Evolutionary conservation across 2,888 invertebrate genomes (phyloP).

Genomic region (Melinaea menophilus): DNA sequence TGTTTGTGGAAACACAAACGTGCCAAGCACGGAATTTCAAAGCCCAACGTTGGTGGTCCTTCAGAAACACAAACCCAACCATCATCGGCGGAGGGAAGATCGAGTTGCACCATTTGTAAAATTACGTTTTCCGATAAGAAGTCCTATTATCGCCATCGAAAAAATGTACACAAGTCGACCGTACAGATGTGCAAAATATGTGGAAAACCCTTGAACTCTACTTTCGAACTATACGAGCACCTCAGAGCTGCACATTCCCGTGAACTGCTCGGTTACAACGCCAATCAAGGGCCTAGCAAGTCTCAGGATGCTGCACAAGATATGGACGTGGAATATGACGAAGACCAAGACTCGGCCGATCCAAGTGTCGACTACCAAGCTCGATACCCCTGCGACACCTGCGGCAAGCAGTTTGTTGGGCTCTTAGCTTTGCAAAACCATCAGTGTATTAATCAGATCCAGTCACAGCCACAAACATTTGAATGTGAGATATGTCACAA

Average conservation of each 20-base stretch:
- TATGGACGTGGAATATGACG: slow-evolving; percentile 59
- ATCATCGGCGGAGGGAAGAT: slow-evolving; percentile 54
- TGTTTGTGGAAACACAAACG: slow-evolving; percentile 75
- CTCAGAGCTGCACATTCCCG: slow-evolving; percentile 78
- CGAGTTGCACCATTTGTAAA: slow-evolving; percentile 80
- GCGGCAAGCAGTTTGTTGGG: slow-evolving; percentile 76
- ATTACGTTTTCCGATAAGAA: slow-evolving; percentile 79
- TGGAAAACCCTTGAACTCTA: slow-evolving; percentile 79
- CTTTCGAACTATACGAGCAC: slow-evolving; percentile 80
- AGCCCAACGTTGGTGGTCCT: slow-evolving; percentile 45
- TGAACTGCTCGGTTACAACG: slow-evolving; percentile 70
- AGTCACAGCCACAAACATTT: slow-evolving; percentile 64
- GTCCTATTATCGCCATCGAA: slow-evolving; percentile 79
- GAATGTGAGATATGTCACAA: slow-evolving; percentile 82
- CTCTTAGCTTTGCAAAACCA: slow-evolving; percentile 75
- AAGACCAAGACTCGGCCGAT: slow-evolving; percentile 57
- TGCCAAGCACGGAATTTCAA: slow-evolving; percentile 71
- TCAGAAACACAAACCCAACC: slow-evolving; percentile 42
- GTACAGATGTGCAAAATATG: slow-evolving; percentile 81
- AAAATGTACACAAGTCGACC: slow-evolving; percentile 73
- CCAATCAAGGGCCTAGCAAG: slow-evolving; percentile 63
- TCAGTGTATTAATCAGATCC: slow-evolving; percentile 67
- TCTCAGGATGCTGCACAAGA: slow-evolving; percentile 53
- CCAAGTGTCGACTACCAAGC: slow-evolving; percentile 69
- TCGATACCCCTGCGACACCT: slow-evolving; percentile 74